Percentiles rank a stretch among this genome's conserved stretches.
Evolutionary conservation across 1,140 invertebrate genomes (phyloP).

Genomic region (Drosophila oshimai): DNA sequence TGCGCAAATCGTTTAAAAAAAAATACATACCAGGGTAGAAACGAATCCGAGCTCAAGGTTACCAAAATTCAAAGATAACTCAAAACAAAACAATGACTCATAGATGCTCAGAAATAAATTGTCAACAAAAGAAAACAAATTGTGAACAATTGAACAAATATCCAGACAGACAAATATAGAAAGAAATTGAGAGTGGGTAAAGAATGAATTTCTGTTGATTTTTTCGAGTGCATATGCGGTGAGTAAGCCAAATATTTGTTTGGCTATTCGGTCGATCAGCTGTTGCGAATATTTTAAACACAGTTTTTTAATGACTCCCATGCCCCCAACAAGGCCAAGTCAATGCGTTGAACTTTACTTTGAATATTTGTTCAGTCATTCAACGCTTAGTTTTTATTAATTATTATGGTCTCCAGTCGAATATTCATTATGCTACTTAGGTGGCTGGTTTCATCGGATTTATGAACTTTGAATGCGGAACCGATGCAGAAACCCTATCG

Average conservation of each 20-base stretch:
- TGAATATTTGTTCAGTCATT: conserved; percentile 34
- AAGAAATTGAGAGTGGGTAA: conserved; percentile 13
- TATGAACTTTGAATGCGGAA: conserved; percentile 24
- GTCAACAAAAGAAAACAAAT: conserved; percentile 13
- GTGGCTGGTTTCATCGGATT: not conserved
- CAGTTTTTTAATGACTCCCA: conserved; percentile 9
- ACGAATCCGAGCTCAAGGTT: conserved; percentile 6
- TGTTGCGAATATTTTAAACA: conserved; percentile 36
- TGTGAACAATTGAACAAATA: conserved; percentile 17
- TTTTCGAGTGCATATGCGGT: conserved; percentile 20
- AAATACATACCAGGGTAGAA: not conserved
- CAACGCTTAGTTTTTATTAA: conserved; percentile 23
- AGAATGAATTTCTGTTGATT: not conserved
- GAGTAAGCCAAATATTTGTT: conserved; percentile 28
- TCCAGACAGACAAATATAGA: not conserved
- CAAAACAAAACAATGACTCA: conserved; percentile 21
- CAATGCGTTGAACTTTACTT: conserved; percentile 46
- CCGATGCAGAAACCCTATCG: conserved; percentile 15
- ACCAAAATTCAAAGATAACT: not conserved
- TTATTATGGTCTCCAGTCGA: conserved; percentile 14
- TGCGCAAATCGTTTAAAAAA: conserved; percentile 23
- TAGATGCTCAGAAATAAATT: conserved; percentile 9
- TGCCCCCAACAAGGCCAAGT: conserved; percentile 38
- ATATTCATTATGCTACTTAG: conserved; percentile 23
- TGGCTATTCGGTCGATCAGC: conserved; percentile 21